These are phyloP conservation scores for Hypercompe scribonia DNA, from an alignment of 2,888 invertebrate genomes.

Conservation along the genomic window DNA sequence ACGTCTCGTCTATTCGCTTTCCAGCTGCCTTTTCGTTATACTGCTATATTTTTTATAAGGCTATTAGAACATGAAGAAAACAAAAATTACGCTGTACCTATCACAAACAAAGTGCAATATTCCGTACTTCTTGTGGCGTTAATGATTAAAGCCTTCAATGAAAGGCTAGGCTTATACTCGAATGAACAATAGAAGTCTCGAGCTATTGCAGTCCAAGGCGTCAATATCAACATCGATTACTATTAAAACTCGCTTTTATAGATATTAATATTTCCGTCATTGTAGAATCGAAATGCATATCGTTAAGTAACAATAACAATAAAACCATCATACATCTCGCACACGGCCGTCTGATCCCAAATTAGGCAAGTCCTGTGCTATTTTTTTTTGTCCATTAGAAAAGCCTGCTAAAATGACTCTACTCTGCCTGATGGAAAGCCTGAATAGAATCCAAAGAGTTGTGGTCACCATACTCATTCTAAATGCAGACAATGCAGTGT, in stretches of 20 bases:
- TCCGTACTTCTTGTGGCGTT: neutral
- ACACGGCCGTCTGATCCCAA: too few relatives aligned
- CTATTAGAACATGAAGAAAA: too few relatives aligned
- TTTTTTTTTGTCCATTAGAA: too few relatives aligned
- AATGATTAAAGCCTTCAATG: neutral
- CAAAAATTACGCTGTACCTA: neutral
- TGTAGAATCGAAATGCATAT: neutral
- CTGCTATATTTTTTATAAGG: neutral
- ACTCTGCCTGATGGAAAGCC: too few relatives aligned
- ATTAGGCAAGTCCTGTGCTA: too few relatives aligned
- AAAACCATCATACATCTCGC: too few relatives aligned
- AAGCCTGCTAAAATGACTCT: too few relatives aligned
- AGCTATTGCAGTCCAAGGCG: neutral
- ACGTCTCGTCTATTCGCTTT: slow-evolving; percentile 31
- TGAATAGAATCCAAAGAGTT: too few relatives aligned
- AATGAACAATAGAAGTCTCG: neutral
- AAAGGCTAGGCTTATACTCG: neutral
- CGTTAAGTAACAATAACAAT: too few relatives aligned
- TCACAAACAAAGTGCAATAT: neutral
- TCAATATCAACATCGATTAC: neutral
- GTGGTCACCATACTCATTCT: too few relatives aligned
- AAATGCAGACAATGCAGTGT: too few relatives aligned
- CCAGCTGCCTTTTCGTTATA: slow-evolving; percentile 7
- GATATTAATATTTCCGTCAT: neutral
- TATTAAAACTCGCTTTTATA: neutral